These are phyloP conservation scores for Arvicola amphibius DNA, from an alignment of 2,797 vertebrate genomes.

Conservation along the genomic window DNA sequence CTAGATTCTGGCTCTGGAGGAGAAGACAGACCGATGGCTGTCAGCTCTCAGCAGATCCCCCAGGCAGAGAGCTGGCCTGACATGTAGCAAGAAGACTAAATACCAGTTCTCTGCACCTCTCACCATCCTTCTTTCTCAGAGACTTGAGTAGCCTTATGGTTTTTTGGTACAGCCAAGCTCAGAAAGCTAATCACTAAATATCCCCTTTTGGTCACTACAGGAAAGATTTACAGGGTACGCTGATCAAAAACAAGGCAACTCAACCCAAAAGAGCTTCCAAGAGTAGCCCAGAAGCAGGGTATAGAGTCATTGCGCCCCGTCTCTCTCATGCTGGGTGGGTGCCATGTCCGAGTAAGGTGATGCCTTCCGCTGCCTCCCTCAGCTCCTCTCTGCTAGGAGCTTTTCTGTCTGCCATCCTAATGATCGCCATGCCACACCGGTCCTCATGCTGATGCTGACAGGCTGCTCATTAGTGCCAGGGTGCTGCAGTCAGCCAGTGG, in stretches of 20 bases:
- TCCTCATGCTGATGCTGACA: constrained; percentile 64
- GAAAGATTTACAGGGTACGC: not conserved
- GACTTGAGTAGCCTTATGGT: not conserved
- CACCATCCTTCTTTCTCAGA: not conserved
- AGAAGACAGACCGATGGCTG: not conserved
- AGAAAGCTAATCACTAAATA: not conserved
- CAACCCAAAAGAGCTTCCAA: constrained; percentile 8
- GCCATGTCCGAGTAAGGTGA: constrained; percentile 12
- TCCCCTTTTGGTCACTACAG: not conserved
- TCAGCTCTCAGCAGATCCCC: not conserved
- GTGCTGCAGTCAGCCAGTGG: constrained; percentile 26
- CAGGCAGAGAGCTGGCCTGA: not conserved
- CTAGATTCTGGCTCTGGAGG: not conserved
- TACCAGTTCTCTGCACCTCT: not conserved
- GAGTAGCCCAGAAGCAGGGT: not conserved
- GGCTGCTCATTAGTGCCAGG: constrained; percentile 78
- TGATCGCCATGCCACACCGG: not conserved
- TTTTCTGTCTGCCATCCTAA: constrained; percentile 19
- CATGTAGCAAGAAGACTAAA: not conserved
- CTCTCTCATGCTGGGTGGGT: not conserved
- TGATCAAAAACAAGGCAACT: not conserved
- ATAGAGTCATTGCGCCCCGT: not conserved
- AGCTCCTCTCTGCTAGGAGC: not conserved
- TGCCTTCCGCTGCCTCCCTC: not conserved
- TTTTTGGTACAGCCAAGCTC: not conserved